phyloP scores from a whole-genome alignment of 2,113 vertebrate genomes.

The Seriola rivoliana region DNA sequence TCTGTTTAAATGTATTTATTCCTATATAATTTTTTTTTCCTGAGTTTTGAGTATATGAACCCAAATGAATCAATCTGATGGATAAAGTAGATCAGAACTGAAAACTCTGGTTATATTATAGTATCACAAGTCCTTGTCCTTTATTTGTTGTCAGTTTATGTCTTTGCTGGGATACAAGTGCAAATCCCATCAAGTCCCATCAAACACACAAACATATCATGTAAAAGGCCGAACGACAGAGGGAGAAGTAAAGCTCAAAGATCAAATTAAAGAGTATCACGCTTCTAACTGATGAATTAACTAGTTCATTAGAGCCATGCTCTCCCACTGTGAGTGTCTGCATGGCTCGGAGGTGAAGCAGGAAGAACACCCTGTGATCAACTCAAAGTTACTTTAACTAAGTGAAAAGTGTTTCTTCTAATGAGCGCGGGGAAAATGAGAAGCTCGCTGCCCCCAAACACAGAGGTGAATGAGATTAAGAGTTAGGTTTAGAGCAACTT shows the following conservation, averaged over 20 bases:
- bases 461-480: not conserved
- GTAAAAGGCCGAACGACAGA: not conserved
- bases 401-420: conserved; percentile 24
- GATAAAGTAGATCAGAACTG: not conserved
- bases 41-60: conserved; percentile 19
- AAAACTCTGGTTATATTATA: not conserved
- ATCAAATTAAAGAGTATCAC: conserved; percentile 24
- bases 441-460: conserved; percentile 2
- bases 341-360: conserved; percentile 23
- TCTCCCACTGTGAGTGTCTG: conserved; percentile 27
- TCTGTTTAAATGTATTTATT: conserved; percentile 27
- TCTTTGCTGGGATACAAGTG: not conserved
- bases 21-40: not conserved
- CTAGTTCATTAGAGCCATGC: conserved; percentile 24
- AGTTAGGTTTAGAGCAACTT: conserved; percentile 11
- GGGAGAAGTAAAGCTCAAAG: conserved; percentile 13
- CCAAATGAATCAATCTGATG: not conserved
- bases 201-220: not conserved
- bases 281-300: conserved; percentile 38
- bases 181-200: not conserved
- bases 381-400: conserved; percentile 22
- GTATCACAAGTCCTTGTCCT: not conserved
- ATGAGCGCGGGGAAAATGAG: conserved; percentile 12
- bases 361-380: not conserved
- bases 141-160: conserved; percentile 5